Base-by-base conservation (phyloP, 2,888 invertebrate genomes). In the Subacronicta megacephala region DNA sequence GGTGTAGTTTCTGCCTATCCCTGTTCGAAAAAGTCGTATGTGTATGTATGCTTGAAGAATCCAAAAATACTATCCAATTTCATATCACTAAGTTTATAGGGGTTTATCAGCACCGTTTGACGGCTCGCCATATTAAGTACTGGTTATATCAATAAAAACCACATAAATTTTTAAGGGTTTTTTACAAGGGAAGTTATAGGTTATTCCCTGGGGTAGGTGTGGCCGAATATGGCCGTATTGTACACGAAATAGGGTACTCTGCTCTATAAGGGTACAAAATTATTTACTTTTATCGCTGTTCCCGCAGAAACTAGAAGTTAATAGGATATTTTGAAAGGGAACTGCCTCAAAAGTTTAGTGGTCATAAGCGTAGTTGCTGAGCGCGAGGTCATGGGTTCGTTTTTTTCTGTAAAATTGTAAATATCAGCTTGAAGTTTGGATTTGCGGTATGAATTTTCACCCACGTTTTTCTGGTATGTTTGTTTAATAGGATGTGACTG, bases 151-250 rank as follows among this genome's bases (percentile, higher is more conserved):
- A n/a, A 57, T 68, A 72, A 73, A 71, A 53, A 52, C 15, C 17
- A 17, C 37, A 46, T 66, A 41, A 59, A 50, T 60, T 75, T 74
- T 75, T 52, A 71, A 62, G 51, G 62, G 17, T 67, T 66, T 64
- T 75, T 74, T 74, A 74, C 55, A 62, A 42, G 65, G 44, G 6
- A 36, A 49, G 55, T 71, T 71, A 72, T 62, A 17, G 37, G 50
- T 15, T 26, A 54, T 46, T 42, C 74, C 53, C 61, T 13, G 16
- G 43, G 36, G 64, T 18, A 42, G 37, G 33, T 38, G 18, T 42
- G 44, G 35, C 16, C 13, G 42, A 46, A 57, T 62, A 46, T 41
- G 49, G 51, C 15, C 41, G 40, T 52, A 58, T 53, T 68, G 55
- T 68, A 20, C 6, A 26, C 18, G 7, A 36, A 68, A 62, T 45